Base-by-base conservation (phyloP, 2,113 vertebrate species). In the Tragelaphus scriptus region DNA sequence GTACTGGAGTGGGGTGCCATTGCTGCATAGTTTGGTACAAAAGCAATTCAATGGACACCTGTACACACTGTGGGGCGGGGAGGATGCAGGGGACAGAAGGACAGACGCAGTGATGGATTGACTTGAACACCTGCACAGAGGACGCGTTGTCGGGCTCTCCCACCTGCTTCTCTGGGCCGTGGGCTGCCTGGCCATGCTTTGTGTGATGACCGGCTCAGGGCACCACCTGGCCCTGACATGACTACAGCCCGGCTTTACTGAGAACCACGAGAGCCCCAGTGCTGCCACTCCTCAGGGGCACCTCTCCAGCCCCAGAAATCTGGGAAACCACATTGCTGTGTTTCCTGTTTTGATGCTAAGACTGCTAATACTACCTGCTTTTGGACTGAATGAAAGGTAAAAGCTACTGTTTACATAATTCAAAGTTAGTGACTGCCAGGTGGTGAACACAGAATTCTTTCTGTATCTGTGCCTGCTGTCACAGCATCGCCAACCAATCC, bases 111-210 rank as follows among this genome's bases (percentile, higher is more conserved):
- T 0, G 0, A 59, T 59, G 58, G 25, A 10, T 12, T 11, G 25
- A 59, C 25, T 26, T 59, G 11, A 26, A 59, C 58, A 26, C 0
- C 10, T 59, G 10, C 58, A 59, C 0, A 0, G 58, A 12, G 58
- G 58, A 59, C 10, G 4, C 58, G 0, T 1, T 59, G 58, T 59
- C 10, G 4, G 58, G 58, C 58, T 59, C 25, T 59, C 25, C 25
- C 10, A 59, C 10, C 9, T 0, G 0, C 58, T 26, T 25, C 58
- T 26, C 25, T 0, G 0, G 25, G 58, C 58, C 0, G 25, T 4
- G 0, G 58, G 58, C 25, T 26, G 25, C 28, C 61, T 15, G 61
- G 61, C 13, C 28, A 7, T 0, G 6, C 61, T 63, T 0, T 30
- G 28, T 63, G 61, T 63, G 61, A 63, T 63, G 28, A 63, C 61